phyloP scores from a whole-genome alignment of 2,888 invertebrate species.

The Acanthosepion lycidas region DNA sequence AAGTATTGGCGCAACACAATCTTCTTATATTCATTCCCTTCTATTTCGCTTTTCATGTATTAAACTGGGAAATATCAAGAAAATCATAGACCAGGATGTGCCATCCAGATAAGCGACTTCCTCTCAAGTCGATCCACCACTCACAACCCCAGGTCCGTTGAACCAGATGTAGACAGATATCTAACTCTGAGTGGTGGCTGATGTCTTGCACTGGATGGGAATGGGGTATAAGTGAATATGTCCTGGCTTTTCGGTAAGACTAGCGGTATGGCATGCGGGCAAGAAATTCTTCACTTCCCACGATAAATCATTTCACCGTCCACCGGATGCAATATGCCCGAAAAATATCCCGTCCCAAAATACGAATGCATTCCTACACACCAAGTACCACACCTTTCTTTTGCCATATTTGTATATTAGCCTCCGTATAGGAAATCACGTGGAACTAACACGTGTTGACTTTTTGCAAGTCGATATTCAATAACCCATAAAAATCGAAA shows the following conservation, averaged over 20 bases:
- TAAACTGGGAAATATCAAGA: not conserved
- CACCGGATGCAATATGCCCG: not conserved
- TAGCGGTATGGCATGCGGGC: not conserved
- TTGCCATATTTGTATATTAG: not conserved
- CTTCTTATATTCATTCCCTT: no score
- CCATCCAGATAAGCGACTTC: not conserved
- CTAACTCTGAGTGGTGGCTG: not conserved
- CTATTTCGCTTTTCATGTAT: no score
- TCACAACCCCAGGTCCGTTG: not conserved
- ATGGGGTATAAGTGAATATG: not conserved
- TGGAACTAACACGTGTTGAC: not conserved
- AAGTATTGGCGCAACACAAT: no score
- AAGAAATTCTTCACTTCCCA: not conserved
- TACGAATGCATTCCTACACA: not conserved
- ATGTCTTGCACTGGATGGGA: not conserved
- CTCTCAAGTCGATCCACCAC: not conserved
- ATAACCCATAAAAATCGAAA: not conserved
- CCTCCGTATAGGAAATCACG: not conserved
- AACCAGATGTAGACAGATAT: not conserved
- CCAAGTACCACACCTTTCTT: not conserved
- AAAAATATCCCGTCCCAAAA: not conserved
- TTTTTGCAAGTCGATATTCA: not conserved
- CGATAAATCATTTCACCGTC: constrained; percentile 9
- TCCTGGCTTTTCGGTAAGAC: not conserved
- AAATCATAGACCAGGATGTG: not conserved